Evolutionary conservation across 2,888 invertebrate species (phyloP).

Genomic region (Falcaria lacertinaria): DNA sequence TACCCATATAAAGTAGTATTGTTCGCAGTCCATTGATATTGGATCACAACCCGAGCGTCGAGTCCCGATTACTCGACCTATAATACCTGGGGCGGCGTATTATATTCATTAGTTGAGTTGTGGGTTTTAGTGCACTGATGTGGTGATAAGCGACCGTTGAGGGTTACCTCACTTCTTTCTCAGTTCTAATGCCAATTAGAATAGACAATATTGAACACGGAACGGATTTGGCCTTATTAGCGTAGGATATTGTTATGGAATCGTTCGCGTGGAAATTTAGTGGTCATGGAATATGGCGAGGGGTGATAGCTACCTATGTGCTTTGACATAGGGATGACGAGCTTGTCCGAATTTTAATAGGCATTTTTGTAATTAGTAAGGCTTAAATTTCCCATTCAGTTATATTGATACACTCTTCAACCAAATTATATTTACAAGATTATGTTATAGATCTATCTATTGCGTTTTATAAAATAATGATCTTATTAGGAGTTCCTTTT

Average conservation of each 20-base stretch:
- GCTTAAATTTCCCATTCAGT: not conserved
- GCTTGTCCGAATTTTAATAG: not conserved
- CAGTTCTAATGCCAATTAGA: slow-evolving; percentile 75
- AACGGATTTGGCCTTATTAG: slow-evolving; percentile 73
- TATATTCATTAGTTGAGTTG: slow-evolving; percentile 54
- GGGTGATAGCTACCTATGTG: not conserved
- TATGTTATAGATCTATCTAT: no score
- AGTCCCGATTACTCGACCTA: slow-evolving; percentile 24
- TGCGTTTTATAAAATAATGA: no score
- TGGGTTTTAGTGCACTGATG: slow-evolving; percentile 50
- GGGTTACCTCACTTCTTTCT: slow-evolving; percentile 68
- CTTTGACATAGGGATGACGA: not conserved
- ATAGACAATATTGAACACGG: slow-evolving; percentile 65
- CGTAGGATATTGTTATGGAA: slow-evolving; percentile 71
- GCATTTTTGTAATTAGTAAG: not conserved
- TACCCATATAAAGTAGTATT: no score
- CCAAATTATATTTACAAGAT: no score
- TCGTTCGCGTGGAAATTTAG: slow-evolving; percentile 51
- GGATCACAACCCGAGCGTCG: slow-evolving; percentile 4
- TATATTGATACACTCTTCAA: not conserved
- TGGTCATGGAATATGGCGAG: slow-evolving; percentile 6
- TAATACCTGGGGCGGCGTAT: slow-evolving; percentile 64
- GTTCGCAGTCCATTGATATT: not conserved
- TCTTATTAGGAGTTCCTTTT: no score
- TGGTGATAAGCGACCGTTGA: slow-evolving; percentile 70